These are phyloP conservation scores for Chorisops tibialis DNA, from an alignment of 2,888 invertebrate species.

Conservation along the genomic window DNA sequence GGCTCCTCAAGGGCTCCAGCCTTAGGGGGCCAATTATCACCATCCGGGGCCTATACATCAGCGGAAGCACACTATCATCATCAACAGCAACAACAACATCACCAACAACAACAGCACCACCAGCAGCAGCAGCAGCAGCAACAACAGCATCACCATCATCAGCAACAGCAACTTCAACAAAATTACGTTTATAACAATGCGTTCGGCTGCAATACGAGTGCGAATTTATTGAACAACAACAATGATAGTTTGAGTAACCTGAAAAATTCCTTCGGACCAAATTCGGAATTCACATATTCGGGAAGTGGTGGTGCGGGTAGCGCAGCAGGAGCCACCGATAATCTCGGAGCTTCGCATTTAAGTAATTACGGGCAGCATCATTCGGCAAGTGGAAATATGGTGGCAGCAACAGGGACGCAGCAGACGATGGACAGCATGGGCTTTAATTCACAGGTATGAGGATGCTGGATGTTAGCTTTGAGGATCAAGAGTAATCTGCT, in stretches of 20 bases:
- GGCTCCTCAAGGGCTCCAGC: slow-evolving; percentile 55
- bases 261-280: slow-evolving; percentile 51
- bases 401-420: slow-evolving; percentile 49
- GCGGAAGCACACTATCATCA: slow-evolving; percentile 41
- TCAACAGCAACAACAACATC: slow-evolving; percentile 39
- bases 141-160: slow-evolving; percentile 26
- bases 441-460: slow-evolving; percentile 51
- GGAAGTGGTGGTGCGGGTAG: slow-evolving; percentile 35
- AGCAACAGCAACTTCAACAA: slow-evolving; percentile 28
- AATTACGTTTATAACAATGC: slow-evolving; percentile 15
- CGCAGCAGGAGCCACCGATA: neutral
- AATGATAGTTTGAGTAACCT: slow-evolving; percentile 49
- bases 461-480: too few relatives aligned
- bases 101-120: slow-evolving; percentile 38
- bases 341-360: neutral
- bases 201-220: slow-evolving; percentile 31
- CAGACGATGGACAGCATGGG: slow-evolving; percentile 51
- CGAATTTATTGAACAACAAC: slow-evolving; percentile 28
- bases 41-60: slow-evolving; percentile 46
- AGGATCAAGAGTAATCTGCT: too few relatives aligned
- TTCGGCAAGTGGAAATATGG: slow-evolving; percentile 40
- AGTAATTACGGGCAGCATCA: slow-evolving; percentile 19
- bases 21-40: slow-evolving; percentile 54
- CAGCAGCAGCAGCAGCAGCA: slow-evolving; percentile 27
- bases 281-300: slow-evolving; percentile 47